A percentile compares a stretch with the other conserved stretches of the same genome.
phyloP scores from a whole-genome alignment of 1,140 invertebrate species.

The Paraescarpia echinospica region DNA sequence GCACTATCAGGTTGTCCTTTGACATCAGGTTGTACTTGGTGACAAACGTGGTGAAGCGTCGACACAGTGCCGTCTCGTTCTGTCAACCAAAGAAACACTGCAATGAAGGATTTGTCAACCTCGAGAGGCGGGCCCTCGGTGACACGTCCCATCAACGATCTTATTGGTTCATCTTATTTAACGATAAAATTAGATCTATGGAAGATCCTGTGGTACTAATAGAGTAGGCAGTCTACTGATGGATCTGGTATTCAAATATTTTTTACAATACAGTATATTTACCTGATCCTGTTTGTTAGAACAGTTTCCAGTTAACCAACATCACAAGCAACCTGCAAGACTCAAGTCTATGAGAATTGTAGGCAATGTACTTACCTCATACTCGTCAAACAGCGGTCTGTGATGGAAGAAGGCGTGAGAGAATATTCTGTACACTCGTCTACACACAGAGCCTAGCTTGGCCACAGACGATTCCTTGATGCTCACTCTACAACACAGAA shows the following conservation, averaged over 20 bases:
- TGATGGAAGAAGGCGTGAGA: slow-evolving; percentile 99
- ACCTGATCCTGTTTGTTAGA: not conserved
- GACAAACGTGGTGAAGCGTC: slow-evolving; percentile 95
- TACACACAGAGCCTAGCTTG: slow-evolving; percentile 96
- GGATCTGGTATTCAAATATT: not conserved
- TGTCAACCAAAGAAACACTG: slow-evolving; percentile 46
- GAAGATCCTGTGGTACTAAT: no score
- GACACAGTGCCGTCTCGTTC: slow-evolving; percentile 91
- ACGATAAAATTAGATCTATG: no score
- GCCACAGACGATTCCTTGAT: slow-evolving; percentile 98
- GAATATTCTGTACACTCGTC: slow-evolving; percentile 98
- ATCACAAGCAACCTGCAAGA: not conserved
- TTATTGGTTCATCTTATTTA: no score
- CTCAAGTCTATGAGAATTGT: not conserved
- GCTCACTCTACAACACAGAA: slow-evolving; percentile 74
- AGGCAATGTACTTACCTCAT: slow-evolving; percentile 70
- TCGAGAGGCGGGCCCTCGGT: no score
- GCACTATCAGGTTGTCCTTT: slow-evolving; percentile 97
- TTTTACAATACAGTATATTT: not conserved
- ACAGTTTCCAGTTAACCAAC: not conserved
- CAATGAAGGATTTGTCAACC: not conserved
- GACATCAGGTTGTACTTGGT: slow-evolving; percentile 99
- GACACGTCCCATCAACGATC: no score
- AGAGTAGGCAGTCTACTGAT: not conserved
- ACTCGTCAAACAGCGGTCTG: slow-evolving; percentile 93